phyloP scores from a whole-genome alignment of 2,888 invertebrate genomes.

The Rotaria magnacalcarata region DNA sequence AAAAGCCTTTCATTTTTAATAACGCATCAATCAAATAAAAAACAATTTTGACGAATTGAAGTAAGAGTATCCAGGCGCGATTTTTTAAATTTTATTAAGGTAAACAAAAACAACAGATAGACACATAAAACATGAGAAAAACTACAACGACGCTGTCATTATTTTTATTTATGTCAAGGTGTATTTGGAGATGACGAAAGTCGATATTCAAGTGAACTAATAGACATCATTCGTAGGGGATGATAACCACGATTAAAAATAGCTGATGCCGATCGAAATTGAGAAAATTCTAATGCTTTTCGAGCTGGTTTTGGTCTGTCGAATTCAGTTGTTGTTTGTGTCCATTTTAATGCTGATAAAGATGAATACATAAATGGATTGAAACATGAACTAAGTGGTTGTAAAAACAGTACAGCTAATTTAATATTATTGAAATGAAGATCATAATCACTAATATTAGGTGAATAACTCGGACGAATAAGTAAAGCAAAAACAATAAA shows the following conservation, averaged over 20 bases:
- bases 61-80: too few species aligned
- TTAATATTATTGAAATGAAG: not conserved
- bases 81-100: too few species aligned
- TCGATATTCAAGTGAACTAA: not conserved
- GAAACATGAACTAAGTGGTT: constrained; percentile 31
- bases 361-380: constrained; percentile 37
- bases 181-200: not conserved
- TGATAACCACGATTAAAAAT: constrained; percentile 4
- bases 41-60: too few species aligned
- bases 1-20: too few species aligned
- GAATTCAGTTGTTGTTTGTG: not conserved
- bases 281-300: not conserved
- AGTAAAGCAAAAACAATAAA: not conserved
- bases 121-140: too few species aligned
- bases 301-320: not conserved
- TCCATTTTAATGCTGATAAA: not conserved
- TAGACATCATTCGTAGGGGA: not conserved
- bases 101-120: too few species aligned
- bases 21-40: too few species aligned
- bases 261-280: not conserved
- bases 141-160: not conserved
- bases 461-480: not conserved
- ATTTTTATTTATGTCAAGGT: not conserved
- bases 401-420: not conserved
- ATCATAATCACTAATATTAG: not conserved